phyloP scores from a whole-genome alignment of 1,140 invertebrate species.

The Calliphora vicina region DNA sequence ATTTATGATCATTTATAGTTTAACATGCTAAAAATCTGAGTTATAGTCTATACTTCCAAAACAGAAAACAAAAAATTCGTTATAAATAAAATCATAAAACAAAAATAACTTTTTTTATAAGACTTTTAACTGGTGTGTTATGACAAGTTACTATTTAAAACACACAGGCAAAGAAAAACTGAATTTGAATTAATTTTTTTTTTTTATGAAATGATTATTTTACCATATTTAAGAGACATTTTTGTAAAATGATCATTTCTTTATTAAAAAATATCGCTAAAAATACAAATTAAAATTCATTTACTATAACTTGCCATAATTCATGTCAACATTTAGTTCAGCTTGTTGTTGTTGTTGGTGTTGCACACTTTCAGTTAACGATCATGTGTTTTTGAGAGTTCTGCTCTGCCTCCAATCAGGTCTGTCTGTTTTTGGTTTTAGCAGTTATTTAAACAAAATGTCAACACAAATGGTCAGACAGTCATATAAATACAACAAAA shows the following conservation, averaged over 20 bases:
- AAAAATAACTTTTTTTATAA: background rate
- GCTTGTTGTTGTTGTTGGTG: constrained; percentile 18
- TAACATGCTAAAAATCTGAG: constrained; percentile 22
- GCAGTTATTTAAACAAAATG: constrained; percentile 35
- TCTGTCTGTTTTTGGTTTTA: background rate
- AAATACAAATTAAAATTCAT: constrained; percentile 30
- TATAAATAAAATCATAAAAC: background rate
- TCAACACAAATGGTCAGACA: constrained; percentile 34
- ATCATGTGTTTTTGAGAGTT: background rate
- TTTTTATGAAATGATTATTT: background rate
- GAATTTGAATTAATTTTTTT: background rate
- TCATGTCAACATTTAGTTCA: constrained; percentile 40
- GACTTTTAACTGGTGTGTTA: background rate
- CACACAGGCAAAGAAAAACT: background rate
- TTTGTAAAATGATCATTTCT: constrained; percentile 7
- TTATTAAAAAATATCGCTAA: background rate
- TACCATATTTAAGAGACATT: background rate
- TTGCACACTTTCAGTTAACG: background rate
- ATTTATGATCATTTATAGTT: background rate
- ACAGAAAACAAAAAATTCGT: background rate
- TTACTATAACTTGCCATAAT: constrained; percentile 38
- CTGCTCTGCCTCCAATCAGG: constrained; percentile 18
- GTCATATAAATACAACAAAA: background rate
- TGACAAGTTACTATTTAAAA: too few species aligned
- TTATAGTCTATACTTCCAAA: constrained; percentile 7